A percentile compares a stretch with the other conserved stretches of the same genome.
Conservation (phyloP, 2,113 vertebrate genomes). For the Pygoscelis adeliae region DNA sequence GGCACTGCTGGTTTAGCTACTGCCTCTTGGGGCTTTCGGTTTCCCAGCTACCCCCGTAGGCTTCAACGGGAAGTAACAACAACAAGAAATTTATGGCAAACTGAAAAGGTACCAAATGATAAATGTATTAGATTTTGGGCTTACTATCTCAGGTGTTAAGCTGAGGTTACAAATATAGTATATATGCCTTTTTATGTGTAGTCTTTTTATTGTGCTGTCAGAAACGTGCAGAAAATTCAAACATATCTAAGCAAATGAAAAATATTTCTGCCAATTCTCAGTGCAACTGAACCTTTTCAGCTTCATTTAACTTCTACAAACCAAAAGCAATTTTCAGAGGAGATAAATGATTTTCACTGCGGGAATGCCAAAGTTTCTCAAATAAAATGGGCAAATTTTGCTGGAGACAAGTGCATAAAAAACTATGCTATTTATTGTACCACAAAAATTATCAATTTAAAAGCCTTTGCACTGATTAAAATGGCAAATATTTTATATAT, state of each 20-base stretch:
- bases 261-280: neutral
- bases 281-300: neutral
- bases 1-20: neutral
- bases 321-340: neutral
- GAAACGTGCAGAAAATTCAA: neutral
- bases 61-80: neutral
- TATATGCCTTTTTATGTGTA: neutral
- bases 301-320: slow-evolving; percentile 38
- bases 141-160: neutral
- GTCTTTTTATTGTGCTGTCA: neutral
- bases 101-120: neutral
- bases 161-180: neutral
- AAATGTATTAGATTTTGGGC: neutral
- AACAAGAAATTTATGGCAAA: neutral
- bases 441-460: neutral
- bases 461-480: neutral
- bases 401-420: neutral
- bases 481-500: neutral
- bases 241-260: neutral
- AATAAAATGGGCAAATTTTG: neutral
- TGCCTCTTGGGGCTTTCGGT: neutral
- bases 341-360: neutral
- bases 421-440: neutral
- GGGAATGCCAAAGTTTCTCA: neutral
- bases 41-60: neutral